These are phyloP conservation scores for Turritopsis dohrnii DNA, from an alignment of 30 jellyfish, hydroid and myxozoan species.

Conservation along the genomic window DNA sequence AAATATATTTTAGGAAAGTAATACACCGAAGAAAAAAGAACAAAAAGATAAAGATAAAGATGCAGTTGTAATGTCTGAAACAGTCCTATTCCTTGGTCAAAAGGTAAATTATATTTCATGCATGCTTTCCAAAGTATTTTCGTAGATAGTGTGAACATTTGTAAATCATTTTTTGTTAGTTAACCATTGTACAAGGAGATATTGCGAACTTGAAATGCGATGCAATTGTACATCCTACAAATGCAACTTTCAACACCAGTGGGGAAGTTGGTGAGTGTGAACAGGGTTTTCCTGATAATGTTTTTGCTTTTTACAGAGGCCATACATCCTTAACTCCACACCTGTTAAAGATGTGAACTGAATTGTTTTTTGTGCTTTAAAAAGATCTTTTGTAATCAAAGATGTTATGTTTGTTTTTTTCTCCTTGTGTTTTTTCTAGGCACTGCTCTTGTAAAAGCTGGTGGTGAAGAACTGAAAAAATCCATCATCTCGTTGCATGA, in stretches of 20 bases:
- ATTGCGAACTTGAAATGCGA: constrained; percentile 54
- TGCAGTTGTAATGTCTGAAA: constrained; percentile 56
- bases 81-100: constrained; percentile 80
- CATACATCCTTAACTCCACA: no score
- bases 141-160: no score
- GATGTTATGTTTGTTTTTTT: background rate
- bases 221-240: constrained; percentile 88
- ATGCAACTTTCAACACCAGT: constrained; percentile 42
- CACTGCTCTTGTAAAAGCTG: constrained; percentile 65
- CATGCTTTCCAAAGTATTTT: no score
- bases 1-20: constrained; percentile 7
- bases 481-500: constrained; percentile 53
- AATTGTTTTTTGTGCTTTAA: no score
- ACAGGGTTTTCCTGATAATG: background rate
- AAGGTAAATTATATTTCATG: constrained; percentile 31
- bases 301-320: no score
- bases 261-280: constrained; percentile 71
- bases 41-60: constrained; percentile 28
- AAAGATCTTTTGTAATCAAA: no score
- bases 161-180: constrained; percentile 45
- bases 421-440: no score
- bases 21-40: constrained; percentile 28
- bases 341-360: no score
- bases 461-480: constrained; percentile 75
- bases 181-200: constrained; percentile 79